These are phyloP conservation scores for Plectrocnemia conspersa DNA, from an alignment of 1,140 invertebrate species.

Conservation along the genomic window DNA sequence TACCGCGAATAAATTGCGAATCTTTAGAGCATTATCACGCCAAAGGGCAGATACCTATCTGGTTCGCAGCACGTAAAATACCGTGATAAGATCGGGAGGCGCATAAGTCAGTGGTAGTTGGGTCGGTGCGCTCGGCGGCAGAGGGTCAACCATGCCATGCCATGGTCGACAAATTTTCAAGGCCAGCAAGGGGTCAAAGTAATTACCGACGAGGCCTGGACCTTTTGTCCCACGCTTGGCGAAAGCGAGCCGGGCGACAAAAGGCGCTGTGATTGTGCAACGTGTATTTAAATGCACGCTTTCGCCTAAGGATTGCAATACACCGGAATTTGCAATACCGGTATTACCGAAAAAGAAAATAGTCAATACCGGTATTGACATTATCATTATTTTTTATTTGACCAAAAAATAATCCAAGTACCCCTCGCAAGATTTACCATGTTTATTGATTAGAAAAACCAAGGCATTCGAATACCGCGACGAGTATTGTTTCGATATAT, in stretches of 20 bases:
- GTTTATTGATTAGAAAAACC: too few species aligned
- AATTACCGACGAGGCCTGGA: constrained; percentile 14
- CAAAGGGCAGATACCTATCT: background rate
- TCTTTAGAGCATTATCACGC: background rate
- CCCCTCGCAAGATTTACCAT: too few species aligned
- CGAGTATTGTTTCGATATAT: background rate
- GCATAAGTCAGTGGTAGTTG: constrained; percentile 15
- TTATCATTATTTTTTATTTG: too few species aligned
- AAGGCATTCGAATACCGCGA: too few species aligned
- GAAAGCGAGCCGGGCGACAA: too few species aligned
- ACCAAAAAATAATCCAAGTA: too few species aligned
- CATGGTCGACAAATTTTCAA: constrained; percentile 22
- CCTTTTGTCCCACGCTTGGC: constrained; percentile 16
- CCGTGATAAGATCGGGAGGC: constrained; percentile 8
- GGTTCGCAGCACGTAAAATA: constrained; percentile 8
- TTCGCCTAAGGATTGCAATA: background rate
- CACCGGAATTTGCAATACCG: background rate
- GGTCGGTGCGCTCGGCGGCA: constrained; percentile 6
- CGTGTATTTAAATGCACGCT: background rate
- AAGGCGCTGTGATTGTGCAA: too few species aligned
- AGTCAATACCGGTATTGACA: too few species aligned
- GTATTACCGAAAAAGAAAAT: too few species aligned
- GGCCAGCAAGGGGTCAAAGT: constrained; percentile 21
- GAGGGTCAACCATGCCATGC: constrained; percentile 5
- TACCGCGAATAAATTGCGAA: too few species aligned